These are phyloP conservation scores for Tetragonula clypearis DNA, from an alignment of 1,140 invertebrate genomes.

Conservation along the genomic window DNA sequence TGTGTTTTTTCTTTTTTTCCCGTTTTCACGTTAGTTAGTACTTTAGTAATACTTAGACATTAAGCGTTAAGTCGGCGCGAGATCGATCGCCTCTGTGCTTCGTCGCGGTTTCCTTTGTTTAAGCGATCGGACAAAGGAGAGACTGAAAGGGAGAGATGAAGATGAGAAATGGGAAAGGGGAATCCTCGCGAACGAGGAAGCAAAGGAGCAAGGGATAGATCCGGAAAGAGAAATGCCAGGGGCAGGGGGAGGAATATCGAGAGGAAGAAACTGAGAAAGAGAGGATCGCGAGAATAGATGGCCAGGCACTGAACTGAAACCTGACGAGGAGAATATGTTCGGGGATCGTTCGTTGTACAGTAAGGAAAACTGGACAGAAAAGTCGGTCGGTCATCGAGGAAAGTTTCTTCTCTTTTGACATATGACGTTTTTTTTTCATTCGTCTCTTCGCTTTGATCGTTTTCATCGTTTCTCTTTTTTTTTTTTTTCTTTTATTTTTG, in stretches of 20 bases:
- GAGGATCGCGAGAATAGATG: background rate
- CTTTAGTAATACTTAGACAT: slow-evolving; percentile 45
- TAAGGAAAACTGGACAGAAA: slow-evolving; percentile 1
- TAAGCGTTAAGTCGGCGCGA: slow-evolving; percentile 41
- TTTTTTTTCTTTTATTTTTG: background rate
- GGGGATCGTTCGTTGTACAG: slow-evolving; percentile 7
- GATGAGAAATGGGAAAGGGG: too few relatives aligned
- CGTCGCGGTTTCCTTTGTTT: slow-evolving; percentile 2
- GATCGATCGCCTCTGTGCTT: slow-evolving; percentile 27
- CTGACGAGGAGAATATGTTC: background rate
- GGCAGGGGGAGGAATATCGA: background rate
- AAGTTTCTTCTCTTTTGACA: background rate
- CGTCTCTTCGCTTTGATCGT: background rate
- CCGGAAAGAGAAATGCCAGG: background rate
- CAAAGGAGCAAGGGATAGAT: background rate
- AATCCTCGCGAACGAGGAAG: too few relatives aligned
- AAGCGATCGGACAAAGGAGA: slow-evolving; percentile 14
- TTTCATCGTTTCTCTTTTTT: background rate
- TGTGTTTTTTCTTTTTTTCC: slow-evolving; percentile 5
- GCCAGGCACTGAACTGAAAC: background rate
- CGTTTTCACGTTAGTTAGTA: slow-evolving; percentile 45
- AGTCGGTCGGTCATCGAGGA: background rate
- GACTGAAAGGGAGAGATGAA: background rate
- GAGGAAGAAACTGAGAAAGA: background rate
- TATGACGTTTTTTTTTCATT: background rate